These are phyloP conservation scores for Microtus pennsylvanicus DNA, from an alignment of 2,113 vertebrate species.

Conservation along the genomic window DNA sequence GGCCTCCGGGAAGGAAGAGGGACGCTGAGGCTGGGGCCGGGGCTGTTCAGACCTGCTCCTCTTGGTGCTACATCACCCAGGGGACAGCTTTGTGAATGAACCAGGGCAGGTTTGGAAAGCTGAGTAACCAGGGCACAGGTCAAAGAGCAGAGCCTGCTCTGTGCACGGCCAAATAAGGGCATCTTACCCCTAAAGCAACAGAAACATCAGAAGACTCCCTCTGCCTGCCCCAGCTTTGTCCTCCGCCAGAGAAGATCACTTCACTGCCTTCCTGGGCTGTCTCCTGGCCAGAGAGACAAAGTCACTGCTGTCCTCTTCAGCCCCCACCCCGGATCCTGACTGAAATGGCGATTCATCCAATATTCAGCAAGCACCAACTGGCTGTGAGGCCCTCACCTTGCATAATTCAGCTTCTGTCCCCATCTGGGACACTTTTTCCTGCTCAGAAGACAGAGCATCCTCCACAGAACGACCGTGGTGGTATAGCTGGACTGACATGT, in stretches of 20 bases:
- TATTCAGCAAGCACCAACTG: not conserved
- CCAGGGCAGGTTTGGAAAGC: not conserved
- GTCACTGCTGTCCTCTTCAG: not conserved
- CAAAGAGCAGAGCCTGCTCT: not conserved
- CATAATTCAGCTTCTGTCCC: not conserved
- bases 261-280: not conserved
- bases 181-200: not conserved
- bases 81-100: not conserved
- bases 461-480: not conserved
- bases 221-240: not conserved
- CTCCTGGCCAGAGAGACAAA: not conserved
- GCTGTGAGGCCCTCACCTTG: fast-evolving
- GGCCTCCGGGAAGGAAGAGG: not conserved
- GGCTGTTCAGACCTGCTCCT: not conserved
- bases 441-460: not conserved
- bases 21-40: not conserved
- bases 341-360: not conserved
- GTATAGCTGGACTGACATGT: not conserved
- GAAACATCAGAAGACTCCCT: not conserved
- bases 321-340: too few relatives aligned
- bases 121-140: not conserved
- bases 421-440: not conserved
- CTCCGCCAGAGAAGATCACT: not conserved
- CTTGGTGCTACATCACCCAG: not conserved
- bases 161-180: too few relatives aligned